A percentile compares a stretch with the other conserved stretches of the same genome.
Evolutionary conservation across 2,113 vertebrate genomes (phyloP).

Genomic region (Eudyptes chrysolophus): DNA sequence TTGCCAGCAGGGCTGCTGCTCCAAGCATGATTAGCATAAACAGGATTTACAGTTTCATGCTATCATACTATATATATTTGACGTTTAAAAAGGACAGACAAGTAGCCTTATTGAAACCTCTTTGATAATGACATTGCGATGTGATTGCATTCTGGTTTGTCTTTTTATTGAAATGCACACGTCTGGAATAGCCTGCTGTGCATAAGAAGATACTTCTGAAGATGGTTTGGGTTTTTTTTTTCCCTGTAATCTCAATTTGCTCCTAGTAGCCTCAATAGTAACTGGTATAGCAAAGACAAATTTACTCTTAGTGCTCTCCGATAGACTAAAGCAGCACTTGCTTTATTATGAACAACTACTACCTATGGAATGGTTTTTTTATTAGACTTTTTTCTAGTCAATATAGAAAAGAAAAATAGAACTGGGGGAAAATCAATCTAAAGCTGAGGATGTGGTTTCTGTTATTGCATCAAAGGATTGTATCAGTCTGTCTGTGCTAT

Average conservation of each 20-base stretch:
- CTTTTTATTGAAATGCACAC: neutral
- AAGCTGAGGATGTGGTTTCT: neutral
- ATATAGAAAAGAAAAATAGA: neutral
- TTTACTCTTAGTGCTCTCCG: neutral
- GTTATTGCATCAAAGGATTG: rapidly evolving
- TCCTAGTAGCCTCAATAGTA: neutral
- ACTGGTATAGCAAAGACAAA: neutral
- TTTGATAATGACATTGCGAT: neutral
- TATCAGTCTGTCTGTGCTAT: neutral
- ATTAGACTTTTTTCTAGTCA: neutral
- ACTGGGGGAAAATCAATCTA: neutral
- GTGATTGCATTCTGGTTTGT: neutral
- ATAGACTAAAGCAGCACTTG: neutral
- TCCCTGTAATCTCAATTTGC: neutral
- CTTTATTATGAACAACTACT: neutral
- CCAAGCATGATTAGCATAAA: neutral
- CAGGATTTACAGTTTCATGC: neutral
- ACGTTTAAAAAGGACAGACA: neutral
- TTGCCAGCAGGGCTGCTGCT: neutral
- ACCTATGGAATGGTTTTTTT: neutral
- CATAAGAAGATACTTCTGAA: neutral
- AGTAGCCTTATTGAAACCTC: neutral
- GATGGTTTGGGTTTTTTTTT: neutral
- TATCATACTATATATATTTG: neutral
- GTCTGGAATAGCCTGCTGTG: neutral